Evolutionary conservation across 2,113 vertebrate species (phyloP), one percentile per base, ranked within the genome.

Genomic region (Willisornis vidua): DNA sequence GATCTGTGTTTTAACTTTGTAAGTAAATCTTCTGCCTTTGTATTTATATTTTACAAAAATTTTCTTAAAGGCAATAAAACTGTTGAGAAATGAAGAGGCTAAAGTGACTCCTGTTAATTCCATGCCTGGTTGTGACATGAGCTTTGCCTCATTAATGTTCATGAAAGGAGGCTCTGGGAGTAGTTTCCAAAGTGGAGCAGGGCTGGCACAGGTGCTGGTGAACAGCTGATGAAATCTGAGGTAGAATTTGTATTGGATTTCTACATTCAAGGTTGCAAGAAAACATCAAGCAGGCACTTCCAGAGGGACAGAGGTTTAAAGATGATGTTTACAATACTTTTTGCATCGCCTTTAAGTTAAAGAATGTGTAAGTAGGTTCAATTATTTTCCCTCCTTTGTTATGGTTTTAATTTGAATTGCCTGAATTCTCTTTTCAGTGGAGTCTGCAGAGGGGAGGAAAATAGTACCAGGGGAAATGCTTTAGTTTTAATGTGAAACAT

Each of bases 31-130:
- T 98, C 99, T 99, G 99, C 99, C 99, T 99, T 99, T 99, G 99
- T 99, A 99, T 99, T 99, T 99, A 99, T 99, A 99, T 99, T 99
- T 99, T 99, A 99, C 99, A 99, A 99, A 99, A 98, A 98, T 98
- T 98, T 99, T 98, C 98, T 99, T 99, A 98, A 99, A 99, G 99
- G 98, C 99, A 99, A 99, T 99, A 99, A 98, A 98, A 98, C 98
- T 97, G 97, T 98, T 98, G 97, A 98, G 97, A 94, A 97, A 98
- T 96, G 97, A 98, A 96, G 96, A 94, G 49, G 81, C 63, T 89
- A 76, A 96, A 96, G 87, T 63, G 87, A 63, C 55, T 97, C 45
- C 93, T 76, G 14, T 78, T 82, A 48, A 29, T 93, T 94, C 62
- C 5, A 0, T 71, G 58, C 65, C 46, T 76, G 79, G 57, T 25